phyloP scores from a whole-genome alignment of 2,113 vertebrate species.

The Marmota flaviventris region DNA sequence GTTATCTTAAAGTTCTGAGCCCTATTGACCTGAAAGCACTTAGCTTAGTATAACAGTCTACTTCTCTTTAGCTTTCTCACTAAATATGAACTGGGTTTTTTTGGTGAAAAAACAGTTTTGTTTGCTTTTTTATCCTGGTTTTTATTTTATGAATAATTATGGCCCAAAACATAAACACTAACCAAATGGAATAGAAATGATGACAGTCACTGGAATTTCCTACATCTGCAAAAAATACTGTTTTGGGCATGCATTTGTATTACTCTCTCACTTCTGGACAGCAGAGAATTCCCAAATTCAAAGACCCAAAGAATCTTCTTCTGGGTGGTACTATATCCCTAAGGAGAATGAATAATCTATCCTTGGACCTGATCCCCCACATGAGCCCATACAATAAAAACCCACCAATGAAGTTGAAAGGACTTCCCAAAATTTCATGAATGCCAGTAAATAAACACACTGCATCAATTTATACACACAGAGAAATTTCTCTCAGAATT shows the following conservation, averaged over 20 bases:
- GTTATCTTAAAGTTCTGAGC: not conserved
- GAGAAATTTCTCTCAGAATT: slow-evolving; percentile 34
- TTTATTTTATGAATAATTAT: slow-evolving; percentile 48
- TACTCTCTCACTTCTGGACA: not conserved
- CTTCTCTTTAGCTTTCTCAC: not conserved
- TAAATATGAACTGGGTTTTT: not conserved
- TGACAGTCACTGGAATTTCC: not conserved
- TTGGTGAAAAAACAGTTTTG: not conserved
- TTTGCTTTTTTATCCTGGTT: slow-evolving; percentile 39
- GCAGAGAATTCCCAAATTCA: not conserved
- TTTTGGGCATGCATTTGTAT: not conserved
- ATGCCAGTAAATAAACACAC: not conserved
- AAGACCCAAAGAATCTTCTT: not conserved
- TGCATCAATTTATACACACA: not conserved
- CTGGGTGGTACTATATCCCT: not conserved
- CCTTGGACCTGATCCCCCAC: not conserved
- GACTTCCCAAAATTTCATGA: not conserved
- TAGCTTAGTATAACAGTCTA: not conserved
- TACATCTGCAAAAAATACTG: not conserved
- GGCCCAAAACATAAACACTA: not conserved
- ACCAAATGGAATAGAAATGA: not conserved
- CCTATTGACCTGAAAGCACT: not conserved
- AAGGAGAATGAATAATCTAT: not conserved
- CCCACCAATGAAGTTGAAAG: not conserved
- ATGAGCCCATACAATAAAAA: not conserved